These are phyloP conservation scores for Cephalotes varians DNA, from an alignment of 2,888 invertebrate species.

Conservation along the genomic window DNA sequence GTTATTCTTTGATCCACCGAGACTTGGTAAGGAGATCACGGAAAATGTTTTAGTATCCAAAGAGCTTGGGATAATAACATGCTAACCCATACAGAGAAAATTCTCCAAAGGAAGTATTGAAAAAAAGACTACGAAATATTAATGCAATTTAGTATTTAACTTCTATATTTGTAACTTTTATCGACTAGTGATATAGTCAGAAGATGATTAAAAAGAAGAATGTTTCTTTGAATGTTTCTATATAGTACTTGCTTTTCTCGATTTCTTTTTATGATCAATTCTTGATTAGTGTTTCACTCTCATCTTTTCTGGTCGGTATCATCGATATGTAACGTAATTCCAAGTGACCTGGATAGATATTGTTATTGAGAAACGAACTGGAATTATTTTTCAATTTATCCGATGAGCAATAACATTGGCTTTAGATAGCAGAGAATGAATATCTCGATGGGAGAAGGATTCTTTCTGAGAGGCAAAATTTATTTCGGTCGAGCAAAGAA, in stretches of 20 bases:
- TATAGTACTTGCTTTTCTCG: slow-evolving; percentile 35
- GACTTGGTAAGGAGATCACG: slow-evolving; percentile 22
- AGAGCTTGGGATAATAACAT: slow-evolving; percentile 9
- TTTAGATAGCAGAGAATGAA: slow-evolving; percentile 29
- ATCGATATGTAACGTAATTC: slow-evolving; percentile 57
- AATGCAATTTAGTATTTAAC: neutral
- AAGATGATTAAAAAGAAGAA: slow-evolving; percentile 51
- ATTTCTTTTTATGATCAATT: slow-evolving; percentile 61
- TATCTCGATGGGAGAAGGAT: neutral
- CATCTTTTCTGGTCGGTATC: slow-evolving; percentile 37
- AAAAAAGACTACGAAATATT: neutral
- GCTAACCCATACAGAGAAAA: slow-evolving; percentile 9
- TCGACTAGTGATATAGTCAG: neutral
- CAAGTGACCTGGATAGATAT: slow-evolving; percentile 59
- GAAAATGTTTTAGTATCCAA: slow-evolving; percentile 31
- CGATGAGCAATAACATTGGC: slow-evolving; percentile 53
- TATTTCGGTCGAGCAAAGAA: slow-evolving; percentile 6
- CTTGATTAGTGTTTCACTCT: slow-evolving; percentile 62
- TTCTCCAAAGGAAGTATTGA: neutral
- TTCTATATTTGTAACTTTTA: neutral
- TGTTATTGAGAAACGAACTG: slow-evolving; percentile 55
- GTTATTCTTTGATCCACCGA: slow-evolving; percentile 49
- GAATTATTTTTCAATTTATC: slow-evolving; percentile 68
- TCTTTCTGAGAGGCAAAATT: slow-evolving; percentile 23
- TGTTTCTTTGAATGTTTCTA: slow-evolving; percentile 42